These are phyloP conservation scores for Orchesella flavescens DNA, from an alignment of 2,888 invertebrate species.

Conservation along the genomic window DNA sequence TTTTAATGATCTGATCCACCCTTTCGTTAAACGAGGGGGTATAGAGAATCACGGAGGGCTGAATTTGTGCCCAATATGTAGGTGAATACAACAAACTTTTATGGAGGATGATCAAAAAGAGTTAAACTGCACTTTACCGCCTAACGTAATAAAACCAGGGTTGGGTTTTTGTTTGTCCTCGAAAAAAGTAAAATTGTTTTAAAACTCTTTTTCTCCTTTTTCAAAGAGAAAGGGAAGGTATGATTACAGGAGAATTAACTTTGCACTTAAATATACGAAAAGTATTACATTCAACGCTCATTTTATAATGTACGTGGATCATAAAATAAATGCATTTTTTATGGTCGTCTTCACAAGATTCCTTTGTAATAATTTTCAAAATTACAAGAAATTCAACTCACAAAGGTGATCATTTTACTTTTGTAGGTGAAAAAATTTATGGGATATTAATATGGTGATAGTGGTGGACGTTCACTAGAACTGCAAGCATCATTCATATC, in stretches of 20 bases:
- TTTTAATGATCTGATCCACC: constrained; percentile 48
- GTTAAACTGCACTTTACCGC: constrained; percentile 28
- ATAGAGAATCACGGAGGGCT: neutral
- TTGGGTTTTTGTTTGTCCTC: constrained; percentile 31
- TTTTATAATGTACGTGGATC: neutral
- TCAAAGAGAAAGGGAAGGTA: constrained; percentile 10
- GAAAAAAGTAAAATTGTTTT: constrained; percentile 49
- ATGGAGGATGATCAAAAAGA: constrained; percentile 34
- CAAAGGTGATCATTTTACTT: neutral
- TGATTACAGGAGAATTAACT: constrained; percentile 26
- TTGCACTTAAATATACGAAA: constrained; percentile 16
- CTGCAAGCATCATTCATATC: too few species aligned
- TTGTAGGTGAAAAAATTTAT: neutral
- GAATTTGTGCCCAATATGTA: neutral
- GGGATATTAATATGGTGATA: neutral
- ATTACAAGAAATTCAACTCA: neutral
- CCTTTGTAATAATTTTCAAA: neutral
- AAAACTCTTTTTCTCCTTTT: constrained; percentile 17
- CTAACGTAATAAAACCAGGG: constrained; percentile 32
- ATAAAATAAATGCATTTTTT: constrained; percentile 4
- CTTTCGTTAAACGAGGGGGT: constrained; percentile 20
- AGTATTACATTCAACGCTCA: neutral
- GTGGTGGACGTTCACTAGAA: too few species aligned
- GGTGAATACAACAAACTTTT: neutral
- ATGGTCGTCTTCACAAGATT: neutral